Evolutionary conservation across 2,113 vertebrate genomes (phyloP).

Genomic region (Passer domesticus): DNA sequence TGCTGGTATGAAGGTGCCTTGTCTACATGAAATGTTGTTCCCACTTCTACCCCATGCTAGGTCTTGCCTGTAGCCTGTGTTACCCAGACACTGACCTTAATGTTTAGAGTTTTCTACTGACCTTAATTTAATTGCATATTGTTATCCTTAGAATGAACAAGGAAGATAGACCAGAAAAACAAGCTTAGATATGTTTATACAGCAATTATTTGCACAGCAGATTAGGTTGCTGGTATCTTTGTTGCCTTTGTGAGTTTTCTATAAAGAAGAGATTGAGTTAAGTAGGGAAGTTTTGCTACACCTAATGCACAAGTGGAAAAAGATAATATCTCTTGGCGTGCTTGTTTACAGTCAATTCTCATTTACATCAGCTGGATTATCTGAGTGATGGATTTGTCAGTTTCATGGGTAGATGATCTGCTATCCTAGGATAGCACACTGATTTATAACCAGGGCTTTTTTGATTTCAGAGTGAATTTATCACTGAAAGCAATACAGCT

Average conservation of each 20-base stretch:
- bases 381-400: background rate
- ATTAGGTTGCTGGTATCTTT: background rate
- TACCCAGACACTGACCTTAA: background rate
- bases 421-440: background rate
- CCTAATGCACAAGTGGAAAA: background rate
- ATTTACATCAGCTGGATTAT: background rate
- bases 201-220: background rate
- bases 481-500: background rate
- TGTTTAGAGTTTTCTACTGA: background rate
- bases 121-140: background rate
- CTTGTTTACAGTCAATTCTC: background rate
- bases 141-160: background rate
- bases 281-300: background rate
- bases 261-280: background rate
- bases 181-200: background rate
- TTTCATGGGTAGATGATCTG: background rate
- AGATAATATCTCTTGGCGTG: background rate
- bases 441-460: background rate
- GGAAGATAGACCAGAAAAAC: background rate
- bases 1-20: background rate
- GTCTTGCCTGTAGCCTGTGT: background rate
- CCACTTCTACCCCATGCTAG: background rate
- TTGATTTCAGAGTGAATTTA: background rate
- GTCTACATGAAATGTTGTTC: background rate
- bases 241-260: background rate